Evolutionary conservation across 2,113 vertebrate genomes (phyloP).

Genomic region (Entosphenus tridentatus): DNA sequence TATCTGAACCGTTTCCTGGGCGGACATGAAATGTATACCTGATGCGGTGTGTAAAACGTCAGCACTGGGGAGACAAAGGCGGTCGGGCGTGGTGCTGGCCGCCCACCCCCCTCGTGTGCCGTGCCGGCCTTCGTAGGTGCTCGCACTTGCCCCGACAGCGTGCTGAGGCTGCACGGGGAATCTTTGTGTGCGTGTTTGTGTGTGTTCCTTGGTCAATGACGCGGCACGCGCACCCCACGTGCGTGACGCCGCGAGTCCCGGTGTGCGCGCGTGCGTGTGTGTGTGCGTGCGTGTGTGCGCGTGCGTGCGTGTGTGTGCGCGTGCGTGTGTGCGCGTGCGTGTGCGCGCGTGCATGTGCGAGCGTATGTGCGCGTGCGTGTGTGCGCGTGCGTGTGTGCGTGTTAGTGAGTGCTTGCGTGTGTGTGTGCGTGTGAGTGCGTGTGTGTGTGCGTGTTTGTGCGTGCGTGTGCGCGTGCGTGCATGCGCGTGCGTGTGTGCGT

Average conservation of each 20-base stretch:
- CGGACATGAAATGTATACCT: too few relatives aligned
- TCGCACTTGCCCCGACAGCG: too few relatives aligned
- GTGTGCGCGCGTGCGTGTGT: neutral
- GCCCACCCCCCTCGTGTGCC: too few relatives aligned
- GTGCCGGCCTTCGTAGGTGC: too few relatives aligned
- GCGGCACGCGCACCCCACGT: neutral
- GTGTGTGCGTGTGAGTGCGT: neutral
- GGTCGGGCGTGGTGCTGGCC: too few relatives aligned
- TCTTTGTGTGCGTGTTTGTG: constrained; percentile 3
- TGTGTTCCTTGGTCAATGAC: neutral
- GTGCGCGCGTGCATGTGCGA: neutral
- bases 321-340: neutral
- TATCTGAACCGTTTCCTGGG: too few relatives aligned
- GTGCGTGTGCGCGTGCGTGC: neutral
- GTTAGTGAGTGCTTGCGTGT: too few relatives aligned
- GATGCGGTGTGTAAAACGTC: too few relatives aligned
- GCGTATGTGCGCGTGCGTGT: neutral
- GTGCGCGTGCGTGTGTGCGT: neutral
- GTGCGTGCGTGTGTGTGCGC: neutral
- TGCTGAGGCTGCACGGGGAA: too few relatives aligned
- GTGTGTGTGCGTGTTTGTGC: neutral
- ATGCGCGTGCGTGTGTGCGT: neutral
- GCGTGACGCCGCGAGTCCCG: neutral
- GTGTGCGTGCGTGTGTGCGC: neutral
- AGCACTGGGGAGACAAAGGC: too few relatives aligned